Evolutionary conservation across 2,797 vertebrate genomes (phyloP).

Genomic region (Podargus strigoides): DNA sequence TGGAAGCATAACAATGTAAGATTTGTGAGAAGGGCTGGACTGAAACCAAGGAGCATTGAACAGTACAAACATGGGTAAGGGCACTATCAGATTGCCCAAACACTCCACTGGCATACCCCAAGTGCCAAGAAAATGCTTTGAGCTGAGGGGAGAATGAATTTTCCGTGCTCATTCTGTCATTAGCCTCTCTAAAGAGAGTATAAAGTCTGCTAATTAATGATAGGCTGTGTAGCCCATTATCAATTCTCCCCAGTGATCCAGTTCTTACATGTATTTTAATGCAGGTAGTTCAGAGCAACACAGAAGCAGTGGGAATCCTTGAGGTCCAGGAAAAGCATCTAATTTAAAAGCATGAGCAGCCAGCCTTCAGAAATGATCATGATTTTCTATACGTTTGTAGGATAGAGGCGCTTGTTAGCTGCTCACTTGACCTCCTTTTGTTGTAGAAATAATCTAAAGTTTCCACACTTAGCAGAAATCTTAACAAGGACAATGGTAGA

Average conservation of each 20-base stretch:
- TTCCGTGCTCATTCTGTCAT: not conserved
- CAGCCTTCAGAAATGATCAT: not conserved
- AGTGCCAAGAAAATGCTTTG: not conserved
- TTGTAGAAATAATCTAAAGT: not conserved
- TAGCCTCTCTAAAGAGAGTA: not conserved
- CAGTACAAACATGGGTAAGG: not conserved
- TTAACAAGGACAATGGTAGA: not conserved
- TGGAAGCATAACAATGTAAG: not conserved
- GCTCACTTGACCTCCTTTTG: not conserved
- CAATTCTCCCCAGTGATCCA: not conserved
- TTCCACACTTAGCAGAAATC: not conserved
- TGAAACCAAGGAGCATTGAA: not conserved
- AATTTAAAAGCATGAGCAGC: not conserved
- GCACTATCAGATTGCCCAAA: not conserved
- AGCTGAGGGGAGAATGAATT: not conserved
- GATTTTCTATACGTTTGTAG: not conserved
- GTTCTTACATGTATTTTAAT: not conserved
- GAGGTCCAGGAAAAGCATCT: not conserved
- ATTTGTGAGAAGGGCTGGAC: not conserved
- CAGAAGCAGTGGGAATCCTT: not conserved
- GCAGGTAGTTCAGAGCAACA: not conserved
- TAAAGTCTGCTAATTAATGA: not conserved
- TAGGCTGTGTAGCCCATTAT: not conserved
- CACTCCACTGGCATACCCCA: not conserved
- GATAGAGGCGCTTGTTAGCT: not conserved